Conservation (phyloP, 2,888 invertebrate species). For the Diabrotica balteata region DNA sequence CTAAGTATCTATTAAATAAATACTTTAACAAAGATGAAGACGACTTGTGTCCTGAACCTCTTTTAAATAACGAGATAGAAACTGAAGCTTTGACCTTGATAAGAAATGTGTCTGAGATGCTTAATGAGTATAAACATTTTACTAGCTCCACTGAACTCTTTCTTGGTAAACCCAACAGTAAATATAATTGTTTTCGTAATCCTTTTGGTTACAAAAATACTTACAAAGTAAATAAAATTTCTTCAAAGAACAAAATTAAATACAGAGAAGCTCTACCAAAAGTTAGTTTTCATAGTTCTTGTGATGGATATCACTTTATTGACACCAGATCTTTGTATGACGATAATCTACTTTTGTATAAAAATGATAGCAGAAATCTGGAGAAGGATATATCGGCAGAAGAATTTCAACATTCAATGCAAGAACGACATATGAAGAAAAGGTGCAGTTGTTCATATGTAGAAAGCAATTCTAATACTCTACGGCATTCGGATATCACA, state of each 20-base stretch:
- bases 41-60: not conserved
- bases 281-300: constrained; percentile 7
- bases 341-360: constrained; percentile 30
- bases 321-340: constrained; percentile 20
- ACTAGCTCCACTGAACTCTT: constrained; percentile 1
- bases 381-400: constrained; percentile 28
- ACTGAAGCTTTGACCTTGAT: constrained; percentile 15
- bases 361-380: constrained; percentile 30
- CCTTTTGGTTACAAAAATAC: no score
- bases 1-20: constrained; percentile 27
- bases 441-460: constrained; percentile 21
- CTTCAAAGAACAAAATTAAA: not conserved
- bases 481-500: not conserved
- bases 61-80: constrained; percentile 20
- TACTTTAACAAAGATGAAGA: constrained; percentile 23
- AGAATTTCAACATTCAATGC: constrained; percentile 18
- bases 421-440: constrained; percentile 28
- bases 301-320: constrained; percentile 23
- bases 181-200: not conserved
- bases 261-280: not conserved
- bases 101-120: constrained; percentile 9
- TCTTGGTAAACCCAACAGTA: not conserved
- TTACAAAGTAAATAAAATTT: not conserved
- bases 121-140: constrained; percentile 9
- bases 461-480: constrained; percentile 7